Conservation (phyloP, 2,888 invertebrate species). For the Rhogogaster chlorosoma region DNA sequence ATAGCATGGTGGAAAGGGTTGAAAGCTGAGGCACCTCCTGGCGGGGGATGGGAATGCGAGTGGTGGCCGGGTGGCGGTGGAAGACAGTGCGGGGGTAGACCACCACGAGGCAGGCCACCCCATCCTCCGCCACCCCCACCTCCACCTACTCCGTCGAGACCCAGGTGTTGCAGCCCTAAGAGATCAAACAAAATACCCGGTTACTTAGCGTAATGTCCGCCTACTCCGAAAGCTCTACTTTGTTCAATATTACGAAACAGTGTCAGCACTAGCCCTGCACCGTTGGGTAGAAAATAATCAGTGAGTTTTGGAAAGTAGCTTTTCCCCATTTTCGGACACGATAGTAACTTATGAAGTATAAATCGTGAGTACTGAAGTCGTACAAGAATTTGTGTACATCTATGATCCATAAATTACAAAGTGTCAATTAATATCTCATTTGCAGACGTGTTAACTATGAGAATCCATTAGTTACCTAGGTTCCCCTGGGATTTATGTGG, state of each 20-base stretch:
- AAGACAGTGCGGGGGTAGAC: conserved; percentile 75
- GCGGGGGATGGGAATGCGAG: conserved; percentile 71
- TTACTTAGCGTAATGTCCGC: conserved; percentile 52
- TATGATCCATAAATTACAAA: neutral
- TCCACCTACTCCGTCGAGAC: conserved; percentile 74
- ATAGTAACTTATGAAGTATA: neutral
- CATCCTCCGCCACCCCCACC: conserved; percentile 73
- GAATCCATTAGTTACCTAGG: conserved; percentile 14
- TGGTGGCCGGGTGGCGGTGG: conserved; percentile 73
- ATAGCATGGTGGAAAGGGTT: conserved; percentile 75
- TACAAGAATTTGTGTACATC: neutral
- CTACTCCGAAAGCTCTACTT: conserved; percentile 14
- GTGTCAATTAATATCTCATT: conserved; percentile 33
- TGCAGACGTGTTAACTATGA: neutral
- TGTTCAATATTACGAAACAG: conserved; percentile 15
- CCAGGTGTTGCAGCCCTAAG: conserved; percentile 74
- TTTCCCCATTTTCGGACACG: neutral
- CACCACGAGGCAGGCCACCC: conserved; percentile 73
- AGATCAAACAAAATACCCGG: conserved; percentile 62
- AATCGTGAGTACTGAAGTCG: neutral
- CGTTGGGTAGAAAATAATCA: neutral
- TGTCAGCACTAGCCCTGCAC: neutral
- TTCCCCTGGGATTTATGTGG: conserved; percentile 2
- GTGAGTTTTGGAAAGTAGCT: neutral
- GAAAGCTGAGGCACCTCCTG: conserved; percentile 72